Evolutionary conservation across 2,888 invertebrate genomes (phyloP).

Genomic region (Pecten maximus): DNA sequence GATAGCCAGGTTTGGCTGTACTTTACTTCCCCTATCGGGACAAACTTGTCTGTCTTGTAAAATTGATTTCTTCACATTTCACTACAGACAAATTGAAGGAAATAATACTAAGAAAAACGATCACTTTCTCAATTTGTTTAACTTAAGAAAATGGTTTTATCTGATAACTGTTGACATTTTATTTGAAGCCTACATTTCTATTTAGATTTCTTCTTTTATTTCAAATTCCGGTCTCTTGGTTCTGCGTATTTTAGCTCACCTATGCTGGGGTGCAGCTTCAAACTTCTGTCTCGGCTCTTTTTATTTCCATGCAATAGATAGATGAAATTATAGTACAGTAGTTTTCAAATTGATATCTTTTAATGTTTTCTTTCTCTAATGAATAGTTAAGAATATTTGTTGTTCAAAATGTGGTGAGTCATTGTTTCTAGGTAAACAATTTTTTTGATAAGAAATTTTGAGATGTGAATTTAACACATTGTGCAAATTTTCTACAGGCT

Average conservation of each 20-base stretch:
- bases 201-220: neutral
- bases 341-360: neutral
- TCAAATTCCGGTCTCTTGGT: neutral
- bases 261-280: too few species aligned
- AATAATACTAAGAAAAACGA: neutral
- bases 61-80: neutral
- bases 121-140: neutral
- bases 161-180: neutral
- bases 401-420: neutral
- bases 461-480: neutral
- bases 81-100: neutral
- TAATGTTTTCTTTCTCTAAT: neutral
- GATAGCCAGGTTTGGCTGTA: neutral
- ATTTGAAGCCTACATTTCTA: neutral
- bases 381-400: neutral
- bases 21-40: neutral
- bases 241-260: neutral
- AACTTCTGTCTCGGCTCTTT: neutral
- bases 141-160: neutral
- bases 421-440: neutral
- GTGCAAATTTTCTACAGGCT: neutral
- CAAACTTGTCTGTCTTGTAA: neutral
- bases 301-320: neutral
- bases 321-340: neutral
- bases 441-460: neutral